These are phyloP conservation scores for Sylvicapra grimmia DNA, from an alignment of 2,113 vertebrate species.

Conservation along the genomic window DNA sequence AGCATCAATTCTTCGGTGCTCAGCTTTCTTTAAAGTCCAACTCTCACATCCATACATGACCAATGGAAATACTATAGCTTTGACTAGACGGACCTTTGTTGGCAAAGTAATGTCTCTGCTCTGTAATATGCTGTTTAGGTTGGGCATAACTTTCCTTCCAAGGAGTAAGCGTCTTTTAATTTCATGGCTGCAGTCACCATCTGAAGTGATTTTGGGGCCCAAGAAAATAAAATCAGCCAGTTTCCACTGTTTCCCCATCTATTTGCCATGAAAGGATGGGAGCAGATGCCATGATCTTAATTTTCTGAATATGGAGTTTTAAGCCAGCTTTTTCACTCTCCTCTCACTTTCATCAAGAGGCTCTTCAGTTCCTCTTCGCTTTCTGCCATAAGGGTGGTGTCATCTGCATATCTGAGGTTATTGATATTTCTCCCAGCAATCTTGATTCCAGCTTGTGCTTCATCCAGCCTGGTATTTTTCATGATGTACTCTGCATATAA, in stretches of 20 bases:
- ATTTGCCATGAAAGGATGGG: background rate
- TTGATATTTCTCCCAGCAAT: background rate
- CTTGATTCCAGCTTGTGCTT: background rate
- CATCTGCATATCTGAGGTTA: background rate
- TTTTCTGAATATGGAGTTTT: background rate
- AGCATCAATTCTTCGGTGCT: background rate
- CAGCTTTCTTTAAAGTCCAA: background rate
- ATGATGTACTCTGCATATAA: background rate
- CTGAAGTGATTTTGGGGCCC: background rate
- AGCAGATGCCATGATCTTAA: background rate
- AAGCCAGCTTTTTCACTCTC: background rate
- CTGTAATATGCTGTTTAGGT: background rate
- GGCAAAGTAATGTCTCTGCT: background rate
- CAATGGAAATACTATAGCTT: background rate
- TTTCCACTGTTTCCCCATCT: background rate
- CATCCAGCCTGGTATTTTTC: background rate
- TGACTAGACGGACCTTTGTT: background rate
- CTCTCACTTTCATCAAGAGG: background rate
- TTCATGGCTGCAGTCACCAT: background rate
- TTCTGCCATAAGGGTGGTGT: background rate
- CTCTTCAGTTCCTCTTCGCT: background rate
- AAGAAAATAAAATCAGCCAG: background rate
- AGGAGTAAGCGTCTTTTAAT: background rate
- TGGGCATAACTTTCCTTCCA: background rate
- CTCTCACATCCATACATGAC: background rate